Conservation (phyloP, 2,113 vertebrate genomes). For the Malurus alboscapulatus region DNA sequence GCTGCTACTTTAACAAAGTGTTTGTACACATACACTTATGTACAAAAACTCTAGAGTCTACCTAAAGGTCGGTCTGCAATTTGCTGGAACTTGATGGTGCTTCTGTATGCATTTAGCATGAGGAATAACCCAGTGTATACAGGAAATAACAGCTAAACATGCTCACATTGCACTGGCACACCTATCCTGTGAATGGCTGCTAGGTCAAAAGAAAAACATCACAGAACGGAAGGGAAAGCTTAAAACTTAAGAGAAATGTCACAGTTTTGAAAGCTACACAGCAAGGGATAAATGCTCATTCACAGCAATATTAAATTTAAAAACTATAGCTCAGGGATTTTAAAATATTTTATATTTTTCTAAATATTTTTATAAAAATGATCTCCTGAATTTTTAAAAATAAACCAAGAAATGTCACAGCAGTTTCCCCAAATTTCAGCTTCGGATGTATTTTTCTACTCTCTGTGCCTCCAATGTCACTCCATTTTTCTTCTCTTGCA, state of each 20-base stretch:
- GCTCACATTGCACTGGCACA: too few relatives aligned
- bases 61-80: background rate
- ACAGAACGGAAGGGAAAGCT: background rate
- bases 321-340: background rate
- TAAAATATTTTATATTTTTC: background rate
- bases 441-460: background rate
- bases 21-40: background rate
- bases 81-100: background rate
- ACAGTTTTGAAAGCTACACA: background rate
- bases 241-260: background rate
- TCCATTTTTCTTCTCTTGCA: conserved; percentile 19
- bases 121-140: background rate
- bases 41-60: background rate
- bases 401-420: conserved; percentile 45
- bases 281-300: background rate
- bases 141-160: background rate
- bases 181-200: background rate
- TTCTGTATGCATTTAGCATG: background rate
- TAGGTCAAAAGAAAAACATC: background rate
- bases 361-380: conserved; percentile 25
- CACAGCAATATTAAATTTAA: background rate
- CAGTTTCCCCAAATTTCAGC: conserved; percentile 48
- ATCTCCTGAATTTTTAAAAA: conserved; percentile 43
- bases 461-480: background rate
- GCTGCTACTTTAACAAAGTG: background rate